Conservation (phyloP, 2,888 invertebrate species). For the Criorhina ranunculi region DNA sequence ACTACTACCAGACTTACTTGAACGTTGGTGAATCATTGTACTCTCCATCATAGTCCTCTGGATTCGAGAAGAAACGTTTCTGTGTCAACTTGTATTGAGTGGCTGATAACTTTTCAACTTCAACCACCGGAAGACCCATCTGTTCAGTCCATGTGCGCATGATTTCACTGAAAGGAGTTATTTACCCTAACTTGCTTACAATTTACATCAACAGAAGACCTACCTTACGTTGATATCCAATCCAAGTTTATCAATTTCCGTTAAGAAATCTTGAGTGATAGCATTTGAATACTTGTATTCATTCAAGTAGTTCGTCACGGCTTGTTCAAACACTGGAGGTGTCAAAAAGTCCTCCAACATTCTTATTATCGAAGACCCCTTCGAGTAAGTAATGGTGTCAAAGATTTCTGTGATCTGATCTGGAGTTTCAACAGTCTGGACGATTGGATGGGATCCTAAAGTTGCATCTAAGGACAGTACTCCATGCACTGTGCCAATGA, state of each 20-base stretch:
- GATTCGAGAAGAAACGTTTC: slow-evolving; percentile 90
- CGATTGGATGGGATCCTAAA: slow-evolving; percentile 94
- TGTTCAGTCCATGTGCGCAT: slow-evolving; percentile 96
- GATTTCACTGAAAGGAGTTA: slow-evolving; percentile 85
- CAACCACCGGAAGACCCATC: slow-evolving; percentile 94
- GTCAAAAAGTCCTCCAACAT: slow-evolving; percentile 94
- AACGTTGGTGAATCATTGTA: slow-evolving; percentile 85
- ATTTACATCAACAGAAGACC: not conserved
- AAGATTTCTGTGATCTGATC: slow-evolving; percentile 97
- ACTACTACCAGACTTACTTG: slow-evolving; percentile 83
- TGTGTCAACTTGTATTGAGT: slow-evolving; percentile 90
- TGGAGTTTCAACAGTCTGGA: slow-evolving; percentile 93
- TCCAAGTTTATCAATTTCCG: slow-evolving; percentile 85
- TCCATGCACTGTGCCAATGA: slow-evolving; percentile 89
- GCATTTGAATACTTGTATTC: slow-evolving; percentile 91
- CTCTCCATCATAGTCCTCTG: slow-evolving; percentile 85
- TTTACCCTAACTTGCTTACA: not conserved
- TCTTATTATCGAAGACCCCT: slow-evolving; percentile 94
- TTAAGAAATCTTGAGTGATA: slow-evolving; percentile 91
- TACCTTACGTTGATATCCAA: slow-evolving; percentile 85
- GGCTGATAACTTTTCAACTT: slow-evolving; percentile 85
- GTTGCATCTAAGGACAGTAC: slow-evolving; percentile 92
- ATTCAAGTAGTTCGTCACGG: slow-evolving; percentile 91
- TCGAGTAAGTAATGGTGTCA: slow-evolving; percentile 95
- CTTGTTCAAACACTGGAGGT: slow-evolving; percentile 89